Conservation (phyloP, 2,113 vertebrate genomes). For the Forbesichthys agassizii region DNA sequence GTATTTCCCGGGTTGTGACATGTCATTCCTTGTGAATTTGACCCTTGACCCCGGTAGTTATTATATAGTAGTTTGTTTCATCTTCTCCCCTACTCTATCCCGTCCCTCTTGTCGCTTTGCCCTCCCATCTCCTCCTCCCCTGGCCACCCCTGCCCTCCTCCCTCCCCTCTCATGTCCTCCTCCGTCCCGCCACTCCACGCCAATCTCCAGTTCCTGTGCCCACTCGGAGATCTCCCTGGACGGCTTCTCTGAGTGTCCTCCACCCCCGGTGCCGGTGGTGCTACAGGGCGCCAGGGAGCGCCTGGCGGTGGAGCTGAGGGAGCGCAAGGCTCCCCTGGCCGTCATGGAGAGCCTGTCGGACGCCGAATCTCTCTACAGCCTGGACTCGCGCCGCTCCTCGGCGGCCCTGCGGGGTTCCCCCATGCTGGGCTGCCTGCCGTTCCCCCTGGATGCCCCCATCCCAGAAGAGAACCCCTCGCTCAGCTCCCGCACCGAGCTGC, state of each 20-base stretch:
- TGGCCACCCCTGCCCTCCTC: conserved; percentile 34
- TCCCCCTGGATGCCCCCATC: conserved; percentile 91
- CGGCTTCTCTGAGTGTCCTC: conserved; percentile 91
- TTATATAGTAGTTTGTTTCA: background rate
- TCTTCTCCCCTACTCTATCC: background rate
- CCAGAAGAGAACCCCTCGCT: conserved; percentile 97
- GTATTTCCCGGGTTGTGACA: background rate
- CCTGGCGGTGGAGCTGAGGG: conserved; percentile 88
- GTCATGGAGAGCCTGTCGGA: conserved; percentile 98
- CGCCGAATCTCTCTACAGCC: conserved; percentile 94
- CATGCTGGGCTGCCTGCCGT: conserved; percentile 90
- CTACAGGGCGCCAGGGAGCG: conserved; percentile 91
- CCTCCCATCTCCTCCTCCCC: conserved; percentile 10
- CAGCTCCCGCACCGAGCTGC: conserved; percentile 94
- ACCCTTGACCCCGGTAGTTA: background rate
- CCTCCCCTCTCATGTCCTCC: conserved; percentile 7
- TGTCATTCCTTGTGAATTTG: background rate
- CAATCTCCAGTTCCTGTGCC: conserved; percentile 86
- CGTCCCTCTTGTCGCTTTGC: background rate
- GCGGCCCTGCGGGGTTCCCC: conserved; percentile 93
- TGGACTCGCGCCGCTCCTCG: conserved; percentile 94
- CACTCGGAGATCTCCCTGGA: conserved; percentile 96
- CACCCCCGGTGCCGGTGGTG: conserved; percentile 90
- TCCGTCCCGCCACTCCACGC: background rate
- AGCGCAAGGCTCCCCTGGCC: conserved; percentile 91